Evolutionary conservation across 2,113 vertebrate genomes (phyloP), one percentile per base, ranked within the genome.

Genomic region (Ptyas mucosa): DNA sequence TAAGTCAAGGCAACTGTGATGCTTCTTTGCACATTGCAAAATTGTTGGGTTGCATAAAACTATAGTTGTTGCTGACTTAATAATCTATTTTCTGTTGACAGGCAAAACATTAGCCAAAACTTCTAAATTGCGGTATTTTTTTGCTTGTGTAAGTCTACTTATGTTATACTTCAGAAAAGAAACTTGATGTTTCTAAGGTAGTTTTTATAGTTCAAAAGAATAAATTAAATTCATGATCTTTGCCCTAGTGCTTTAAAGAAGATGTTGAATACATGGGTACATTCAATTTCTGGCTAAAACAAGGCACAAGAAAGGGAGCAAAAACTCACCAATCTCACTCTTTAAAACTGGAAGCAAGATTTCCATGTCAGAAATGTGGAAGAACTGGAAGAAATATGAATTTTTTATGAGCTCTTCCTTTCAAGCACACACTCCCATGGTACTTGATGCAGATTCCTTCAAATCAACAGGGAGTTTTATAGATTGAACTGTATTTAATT

Each of bases 351-450:
- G 29, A 29, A 64, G 10, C 61, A 64, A 64, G 61, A 64, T 64
- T 64, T 64, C 61, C 10, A 64, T 64, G 26, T 64, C 26, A 64
- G 58, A n/a, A n/a, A n/a, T n/a, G n/a, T n/a, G n/a, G n/a, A n/a
- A n/a, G n/a, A n/a, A n/a, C n/a, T 64, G 58, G 26, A 10, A 64
- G 58, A 64, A 64, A 69, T 69, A 1, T n/a, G 61, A 69, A 29
- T 69, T 69, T 69, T 69, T 69, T 69, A 64, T 64, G 61, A 64
- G 95, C 92, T 94, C 92, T 93, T 46, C 94, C 93, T 97, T 97
- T 97, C 97, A 12, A 95, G 94, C 95, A 95, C 52, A 53, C 94
- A 94, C 91, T 54, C 94, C 95, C 95, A 96, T 98, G 97, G 98
- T 61, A 61, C 57, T 26, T 23, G 23, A 26, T 26, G 57, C 57